Evolutionary conservation across 2,113 vertebrate species (phyloP).

Genomic region (Cathartes aura): DNA sequence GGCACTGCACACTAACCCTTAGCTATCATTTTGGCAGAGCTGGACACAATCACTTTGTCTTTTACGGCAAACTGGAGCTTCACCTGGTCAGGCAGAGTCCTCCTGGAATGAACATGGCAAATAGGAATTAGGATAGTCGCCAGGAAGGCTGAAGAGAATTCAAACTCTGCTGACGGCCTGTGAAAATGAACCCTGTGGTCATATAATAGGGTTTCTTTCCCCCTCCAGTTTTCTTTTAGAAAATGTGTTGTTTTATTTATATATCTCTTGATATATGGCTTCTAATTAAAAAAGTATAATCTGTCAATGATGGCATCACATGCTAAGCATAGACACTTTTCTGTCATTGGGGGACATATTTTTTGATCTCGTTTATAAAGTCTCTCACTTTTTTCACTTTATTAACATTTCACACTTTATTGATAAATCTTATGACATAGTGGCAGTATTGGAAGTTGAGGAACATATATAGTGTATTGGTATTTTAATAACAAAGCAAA

Average conservation of each 20-base stretch:
- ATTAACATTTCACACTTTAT: background rate
- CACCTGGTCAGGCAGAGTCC: background rate
- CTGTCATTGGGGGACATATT: background rate
- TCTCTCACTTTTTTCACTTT: background rate
- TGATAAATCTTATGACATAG: background rate
- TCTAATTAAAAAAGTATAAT: background rate
- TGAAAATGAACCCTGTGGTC: background rate
- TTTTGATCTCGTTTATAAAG: background rate
- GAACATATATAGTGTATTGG: background rate
- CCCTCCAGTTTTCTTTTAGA: background rate
- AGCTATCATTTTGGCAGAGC: background rate
- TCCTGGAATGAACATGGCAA: background rate
- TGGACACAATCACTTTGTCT: background rate
- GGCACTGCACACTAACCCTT: background rate
- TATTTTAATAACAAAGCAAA: background rate
- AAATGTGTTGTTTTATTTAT: background rate
- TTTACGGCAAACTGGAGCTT: background rate
- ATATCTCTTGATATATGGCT: background rate
- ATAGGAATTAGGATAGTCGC: background rate
- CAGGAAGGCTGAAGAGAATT: background rate
- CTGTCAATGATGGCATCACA: background rate
- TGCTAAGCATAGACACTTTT: background rate
- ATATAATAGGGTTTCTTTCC: fast-evolving
- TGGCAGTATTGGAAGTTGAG: background rate
- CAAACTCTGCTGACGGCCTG: background rate